Evolutionary conservation across 1,140 invertebrate species (phyloP).

Genomic region (Latrodectus geometricus): DNA sequence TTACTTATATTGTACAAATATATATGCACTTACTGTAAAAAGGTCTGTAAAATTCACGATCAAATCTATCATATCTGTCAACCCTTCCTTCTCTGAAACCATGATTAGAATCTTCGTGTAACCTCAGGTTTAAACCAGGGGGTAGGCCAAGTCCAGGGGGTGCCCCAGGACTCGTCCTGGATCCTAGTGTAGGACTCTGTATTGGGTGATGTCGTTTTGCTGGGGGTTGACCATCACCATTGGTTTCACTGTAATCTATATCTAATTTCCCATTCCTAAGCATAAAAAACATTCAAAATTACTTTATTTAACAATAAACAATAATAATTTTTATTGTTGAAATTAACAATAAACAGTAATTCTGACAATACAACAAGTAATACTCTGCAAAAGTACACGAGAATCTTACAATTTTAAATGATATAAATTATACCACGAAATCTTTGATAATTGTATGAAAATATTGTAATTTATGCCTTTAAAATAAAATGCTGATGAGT

Average conservation of each 20-base stretch:
- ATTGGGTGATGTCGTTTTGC: constrained; percentile 37
- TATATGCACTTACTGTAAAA: constrained; percentile 59
- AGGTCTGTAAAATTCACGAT: constrained; percentile 59
- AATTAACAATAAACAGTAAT: no score
- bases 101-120: constrained; percentile 10
- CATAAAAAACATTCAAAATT: neutral
- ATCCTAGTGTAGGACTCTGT: constrained; percentile 13
- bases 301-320: no score
- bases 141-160: neutral
- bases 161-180: constrained; percentile 26
- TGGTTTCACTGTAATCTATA: constrained; percentile 37
- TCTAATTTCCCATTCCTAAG: constrained; percentile 37
- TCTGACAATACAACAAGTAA: no score
- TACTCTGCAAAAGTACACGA: no score
- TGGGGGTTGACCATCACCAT: constrained; percentile 42
- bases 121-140: constrained; percentile 23
- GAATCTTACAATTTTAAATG: no score
- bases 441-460: no score
- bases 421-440: no score
- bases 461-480: no score
- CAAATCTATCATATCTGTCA: constrained; percentile 65
- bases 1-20: neutral
- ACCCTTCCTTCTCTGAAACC: constrained; percentile 64
- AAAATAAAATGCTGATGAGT: no score
- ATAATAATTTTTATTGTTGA: no score